Base-by-base conservation (phyloP, 2,113 vertebrate species). In the Macrotus californicus region DNA sequence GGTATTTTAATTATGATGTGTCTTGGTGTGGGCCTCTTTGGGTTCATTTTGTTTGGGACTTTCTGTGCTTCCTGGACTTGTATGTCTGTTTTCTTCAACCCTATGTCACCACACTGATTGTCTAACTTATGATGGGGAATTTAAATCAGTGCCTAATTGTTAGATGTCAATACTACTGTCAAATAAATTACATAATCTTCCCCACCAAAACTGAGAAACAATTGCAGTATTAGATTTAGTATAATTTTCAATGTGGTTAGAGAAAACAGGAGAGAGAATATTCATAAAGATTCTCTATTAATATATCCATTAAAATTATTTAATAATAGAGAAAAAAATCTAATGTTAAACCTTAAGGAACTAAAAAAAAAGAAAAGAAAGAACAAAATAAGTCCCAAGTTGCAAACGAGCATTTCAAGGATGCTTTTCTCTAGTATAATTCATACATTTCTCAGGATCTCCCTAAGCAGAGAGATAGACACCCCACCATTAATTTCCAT, bases 101-200 rank as follows among this genome's bases (percentile, higher is more conserved):
- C 59, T 29, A 29, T 94, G 59, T 82, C 46, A 89, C 11, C 95
- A 85, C 16, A 93, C 88, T 66, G 54, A 82, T 82, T 43, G 4
- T 50, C 7, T 29, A 31, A 29, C 24, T 0, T 46, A 77, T 72
- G 13, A 69, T 72, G 39, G 82, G n/a, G 13, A 81, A 91, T 76
- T 95, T 86, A 91, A 96, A 95, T 48, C 34, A 10, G 46, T 93
- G 18, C 0, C 12, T 79, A 54, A 89, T 80, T 91, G 8, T 72
- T 86, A 94, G 36, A 79, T 56, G 48, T 1, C 67, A 91, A 64
- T 82, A 73, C 4, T 22, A 50, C 29, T 89, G 22, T 80, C 43
- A 95, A 86, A 94, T 80, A 90, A 87, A 88, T 91, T 73, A 5
- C 4, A 79, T 88, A 83, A 59, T 72, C 19, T 88, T 29, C n/a